A percentile compares a stretch with the other conserved stretches of the same genome.
Conservation (phyloP, 1,140 invertebrate genomes). For the Oreohelix idahoensis region DNA sequence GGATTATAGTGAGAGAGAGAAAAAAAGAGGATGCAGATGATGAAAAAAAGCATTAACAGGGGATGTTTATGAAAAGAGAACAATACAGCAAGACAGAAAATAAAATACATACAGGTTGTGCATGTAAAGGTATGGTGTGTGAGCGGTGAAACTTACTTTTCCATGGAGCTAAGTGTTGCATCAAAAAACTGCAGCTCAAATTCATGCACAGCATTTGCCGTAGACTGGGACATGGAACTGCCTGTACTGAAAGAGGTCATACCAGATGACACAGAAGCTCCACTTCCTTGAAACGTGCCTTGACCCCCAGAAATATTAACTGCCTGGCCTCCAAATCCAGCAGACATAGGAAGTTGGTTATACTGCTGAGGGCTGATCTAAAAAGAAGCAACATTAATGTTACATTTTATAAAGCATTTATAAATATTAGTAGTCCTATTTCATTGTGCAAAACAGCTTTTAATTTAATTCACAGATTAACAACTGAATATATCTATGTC, state of each 20-base stretch:
- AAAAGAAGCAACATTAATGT: neutral
- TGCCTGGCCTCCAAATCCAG: neutral
- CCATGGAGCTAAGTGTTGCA: neutral
- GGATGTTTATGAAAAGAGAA: too few species aligned
- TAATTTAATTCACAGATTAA: too few species aligned
- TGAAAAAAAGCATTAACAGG: too few species aligned
- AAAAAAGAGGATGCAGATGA: too few species aligned
- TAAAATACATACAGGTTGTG: too few species aligned
- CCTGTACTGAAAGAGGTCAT: neutral
- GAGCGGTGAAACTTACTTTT: conserved; percentile 28
- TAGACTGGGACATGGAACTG: conserved; percentile 27
- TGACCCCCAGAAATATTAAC: neutral
- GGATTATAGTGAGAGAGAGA: too few species aligned
- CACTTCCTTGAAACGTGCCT: neutral
- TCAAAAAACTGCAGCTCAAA: conserved; percentile 25
- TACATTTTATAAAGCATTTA: too few species aligned
- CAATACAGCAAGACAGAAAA: too few species aligned
- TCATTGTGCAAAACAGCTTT: too few species aligned
- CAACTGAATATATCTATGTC: too few species aligned
- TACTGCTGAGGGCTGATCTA: neutral
- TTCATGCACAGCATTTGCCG: conserved; percentile 13
- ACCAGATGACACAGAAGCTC: neutral
- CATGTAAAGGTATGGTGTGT: too few species aligned
- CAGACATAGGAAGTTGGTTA: conserved; percentile 2
- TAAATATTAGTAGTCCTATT: too few species aligned